phyloP scores from a whole-genome alignment of 2,113 vertebrate species.

The Naja naja region DNA sequence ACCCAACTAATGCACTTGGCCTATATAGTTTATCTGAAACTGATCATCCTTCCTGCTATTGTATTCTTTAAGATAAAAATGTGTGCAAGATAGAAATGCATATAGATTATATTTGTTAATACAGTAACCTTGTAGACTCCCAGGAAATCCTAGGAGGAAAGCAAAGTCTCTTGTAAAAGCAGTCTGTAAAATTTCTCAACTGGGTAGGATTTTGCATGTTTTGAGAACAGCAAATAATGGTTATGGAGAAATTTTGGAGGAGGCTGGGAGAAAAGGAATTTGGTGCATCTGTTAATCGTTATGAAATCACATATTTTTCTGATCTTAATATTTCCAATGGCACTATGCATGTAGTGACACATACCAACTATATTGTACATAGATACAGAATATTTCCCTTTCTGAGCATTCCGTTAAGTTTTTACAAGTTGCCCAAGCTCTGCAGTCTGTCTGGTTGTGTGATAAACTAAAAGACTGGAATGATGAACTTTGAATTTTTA shows the following conservation, averaged over 20 bases:
- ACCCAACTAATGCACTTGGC: neutral
- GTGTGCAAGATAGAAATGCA: neutral
- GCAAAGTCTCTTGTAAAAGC: neutral
- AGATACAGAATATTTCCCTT: neutral
- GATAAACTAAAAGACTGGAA: conserved; percentile 22
- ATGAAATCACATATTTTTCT: neutral
- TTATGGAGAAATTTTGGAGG: neutral
- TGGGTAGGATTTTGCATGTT: neutral
- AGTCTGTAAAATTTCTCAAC: neutral
- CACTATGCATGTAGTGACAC: neutral
- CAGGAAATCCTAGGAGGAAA: neutral
- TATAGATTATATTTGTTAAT: neutral
- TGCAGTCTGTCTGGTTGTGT: neutral
- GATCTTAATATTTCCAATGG: conserved; percentile 16
- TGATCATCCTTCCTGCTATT: neutral
- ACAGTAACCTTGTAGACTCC: neutral
- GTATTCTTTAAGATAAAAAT: neutral
- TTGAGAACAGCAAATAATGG: neutral
- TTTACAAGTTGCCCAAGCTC: neutral
- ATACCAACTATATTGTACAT: neutral
- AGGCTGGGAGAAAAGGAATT: neutral
- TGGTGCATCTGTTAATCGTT: neutral
- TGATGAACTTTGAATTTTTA: conserved; percentile 19
- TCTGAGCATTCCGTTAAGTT: neutral
- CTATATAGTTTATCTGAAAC: neutral